Base-by-base conservation (phyloP, 2,797 vertebrate species). In the Antennarius maculatus region DNA sequence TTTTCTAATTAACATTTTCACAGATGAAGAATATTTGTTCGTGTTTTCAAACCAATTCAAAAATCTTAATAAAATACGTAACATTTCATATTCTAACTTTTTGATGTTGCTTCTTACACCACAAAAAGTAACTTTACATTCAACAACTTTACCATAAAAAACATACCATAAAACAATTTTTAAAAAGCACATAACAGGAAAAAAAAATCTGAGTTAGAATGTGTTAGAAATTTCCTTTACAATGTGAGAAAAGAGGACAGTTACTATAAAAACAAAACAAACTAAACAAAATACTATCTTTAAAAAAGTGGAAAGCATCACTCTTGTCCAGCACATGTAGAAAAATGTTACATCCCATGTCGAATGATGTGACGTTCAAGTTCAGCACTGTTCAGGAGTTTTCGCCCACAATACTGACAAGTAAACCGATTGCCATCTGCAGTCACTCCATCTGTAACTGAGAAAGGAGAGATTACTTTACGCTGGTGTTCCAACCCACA, bases 331-430 rank as follows among this genome's bases (percentile, higher is more conserved):
- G 0, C 16, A 65, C n/a, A 14, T 10, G 4, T 31, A 52, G 34
- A 27, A 55, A 45, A 66, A 11, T 0, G 0, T 79, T 80, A 92
- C 15, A 88, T 53, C 70, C 87, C 61, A 31, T 92, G 91, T 53
- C 89, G 84, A 57, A 64, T 23, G 7, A 86, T 11, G 47, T 92
- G 90, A 39, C 60, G 74, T 48, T 85, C 58, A 74, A 92, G 76
- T 39, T 90, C 85, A 29, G 54, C 42, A 42, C 34, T 15, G 75
- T 57, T 81, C 17, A 0, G 9, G 15, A 92, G 68, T 57, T 43
- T 86, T 54, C 90, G 81, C 3, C 91, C 91, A 71, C 91, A 92
- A 6, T 87, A 27, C 27, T 82, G 61, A 66, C 91, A 92, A 1
- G 59, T 46, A 11, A 86, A 86, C 48, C 0, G 39, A 37, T 80